Percentiles rank a stretch among this genome's conserved stretches.
These are phyloP conservation scores for Archegozetes longisetosus DNA, from an alignment of 1,140 invertebrate species.

Conservation along the genomic window DNA sequence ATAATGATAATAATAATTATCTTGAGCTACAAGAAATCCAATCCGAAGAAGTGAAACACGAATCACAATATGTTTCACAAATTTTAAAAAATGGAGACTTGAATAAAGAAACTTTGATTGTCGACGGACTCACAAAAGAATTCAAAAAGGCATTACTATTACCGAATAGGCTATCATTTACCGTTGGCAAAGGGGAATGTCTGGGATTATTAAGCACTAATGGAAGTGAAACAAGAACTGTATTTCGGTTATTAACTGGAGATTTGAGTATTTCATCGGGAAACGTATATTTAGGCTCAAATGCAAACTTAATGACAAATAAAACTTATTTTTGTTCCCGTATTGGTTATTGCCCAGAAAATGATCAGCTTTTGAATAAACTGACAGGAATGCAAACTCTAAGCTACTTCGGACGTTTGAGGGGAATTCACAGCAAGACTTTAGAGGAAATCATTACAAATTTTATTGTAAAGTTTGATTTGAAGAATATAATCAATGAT, in stretches of 20 bases:
- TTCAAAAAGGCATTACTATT: neutral
- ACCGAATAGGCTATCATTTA: constrained; percentile 45
- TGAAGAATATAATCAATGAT: constrained; percentile 22
- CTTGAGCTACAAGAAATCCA: neutral
- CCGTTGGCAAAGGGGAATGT: constrained; percentile 32
- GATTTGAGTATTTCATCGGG: constrained; percentile 27
- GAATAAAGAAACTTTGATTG: neutral
- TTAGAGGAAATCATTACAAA: constrained; percentile 20
- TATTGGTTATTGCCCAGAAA: constrained; percentile 37
- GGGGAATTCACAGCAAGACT: constrained; percentile 29
- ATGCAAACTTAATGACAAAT: neutral
- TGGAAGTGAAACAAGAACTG: constrained; percentile 29
- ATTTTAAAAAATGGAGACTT: neutral
- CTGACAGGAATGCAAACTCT: constrained; percentile 32
- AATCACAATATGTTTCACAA: constrained; percentile 30
- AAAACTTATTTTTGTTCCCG: constrained; percentile 6
- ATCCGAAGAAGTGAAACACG: constrained; percentile 20
- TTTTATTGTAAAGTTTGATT: constrained; percentile 10
- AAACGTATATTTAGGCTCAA: constrained; percentile 20
- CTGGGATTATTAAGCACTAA: constrained; percentile 29
- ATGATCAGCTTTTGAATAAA: constrained; percentile 32
- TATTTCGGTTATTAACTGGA: constrained; percentile 28
- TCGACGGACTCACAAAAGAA: constrained; percentile 1
- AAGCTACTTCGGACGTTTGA: constrained; percentile 31
- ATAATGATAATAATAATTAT: neutral